Evolutionary conservation across 2,888 invertebrate genomes (phyloP).

Genomic region (Pherbina coryleti): DNA sequence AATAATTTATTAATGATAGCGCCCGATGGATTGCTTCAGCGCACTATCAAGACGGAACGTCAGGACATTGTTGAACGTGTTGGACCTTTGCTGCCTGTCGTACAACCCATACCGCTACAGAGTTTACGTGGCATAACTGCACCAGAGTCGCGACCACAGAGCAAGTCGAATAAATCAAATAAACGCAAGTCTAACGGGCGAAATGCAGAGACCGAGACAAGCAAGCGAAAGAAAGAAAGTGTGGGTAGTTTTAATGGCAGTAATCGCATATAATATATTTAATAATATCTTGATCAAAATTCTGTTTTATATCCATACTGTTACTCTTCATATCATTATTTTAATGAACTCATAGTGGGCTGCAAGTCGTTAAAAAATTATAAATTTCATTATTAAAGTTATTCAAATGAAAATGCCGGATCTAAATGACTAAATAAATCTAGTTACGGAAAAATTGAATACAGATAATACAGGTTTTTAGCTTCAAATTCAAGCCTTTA

Average conservation of each 20-base stretch:
- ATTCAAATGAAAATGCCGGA: not conserved
- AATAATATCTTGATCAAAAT: not conserved
- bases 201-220: not conserved
- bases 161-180: not conserved
- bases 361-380: not conserved
- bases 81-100: slow-evolving; percentile 12
- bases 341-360: not conserved
- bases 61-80: not conserved
- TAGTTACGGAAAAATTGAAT: no score
- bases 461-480: no score
- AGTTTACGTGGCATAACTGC: not conserved
- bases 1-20: slow-evolving; percentile 65
- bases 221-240: slow-evolving; percentile 20
- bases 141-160: slow-evolving; percentile 7
- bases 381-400: no score
- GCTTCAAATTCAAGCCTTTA: no score
- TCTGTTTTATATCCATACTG: not conserved
- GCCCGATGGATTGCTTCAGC: slow-evolving; percentile 35
- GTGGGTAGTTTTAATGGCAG: slow-evolving; percentile 6
- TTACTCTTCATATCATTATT: not conserved
- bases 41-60: slow-evolving; percentile 40
- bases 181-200: slow-evolving; percentile 30
- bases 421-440: no score
- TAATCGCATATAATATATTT: slow-evolving; percentile 36
- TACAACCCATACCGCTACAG: slow-evolving; percentile 28